These are phyloP conservation scores for Panurus biarmicus DNA, from an alignment of 2,113 vertebrate genomes.

Conservation along the genomic window DNA sequence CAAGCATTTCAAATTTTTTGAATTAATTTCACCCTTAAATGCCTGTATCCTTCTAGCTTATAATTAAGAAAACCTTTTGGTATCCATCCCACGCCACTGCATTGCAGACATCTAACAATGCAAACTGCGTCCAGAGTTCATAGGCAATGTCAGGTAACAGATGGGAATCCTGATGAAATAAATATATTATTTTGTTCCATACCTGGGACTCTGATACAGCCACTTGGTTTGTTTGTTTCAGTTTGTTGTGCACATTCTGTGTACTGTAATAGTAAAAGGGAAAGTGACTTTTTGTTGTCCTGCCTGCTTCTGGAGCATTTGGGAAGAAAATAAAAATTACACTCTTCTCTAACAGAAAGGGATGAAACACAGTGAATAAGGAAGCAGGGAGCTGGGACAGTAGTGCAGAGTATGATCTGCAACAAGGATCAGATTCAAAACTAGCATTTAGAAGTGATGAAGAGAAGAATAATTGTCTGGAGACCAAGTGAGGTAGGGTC, in stretches of 20 bases:
- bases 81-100: neutral
- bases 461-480: neutral
- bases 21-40: neutral
- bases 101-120: neutral
- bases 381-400: neutral
- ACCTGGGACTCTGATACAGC: neutral
- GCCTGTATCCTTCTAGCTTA: neutral
- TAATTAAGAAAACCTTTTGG: neutral
- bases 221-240: neutral
- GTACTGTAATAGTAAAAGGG: neutral
- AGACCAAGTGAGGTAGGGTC: neutral
- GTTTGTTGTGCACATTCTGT: neutral
- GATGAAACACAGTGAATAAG: neutral
- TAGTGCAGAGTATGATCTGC: neutral
- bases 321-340: neutral
- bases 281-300: neutral
- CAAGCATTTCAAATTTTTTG: neutral
- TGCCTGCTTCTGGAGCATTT: neutral
- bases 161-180: neutral
- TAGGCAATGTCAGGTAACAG: neutral
- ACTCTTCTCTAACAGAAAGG: neutral
- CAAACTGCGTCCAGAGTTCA: neutral
- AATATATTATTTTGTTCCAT: neutral
- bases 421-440: neutral
- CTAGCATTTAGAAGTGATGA: neutral